A percentile compares a stretch with the other conserved stretches of the same genome.
These are phyloP conservation scores for Chiridota heheva DNA, from an alignment of 35 echinoderm and acorn worm species.

Conservation along the genomic window DNA sequence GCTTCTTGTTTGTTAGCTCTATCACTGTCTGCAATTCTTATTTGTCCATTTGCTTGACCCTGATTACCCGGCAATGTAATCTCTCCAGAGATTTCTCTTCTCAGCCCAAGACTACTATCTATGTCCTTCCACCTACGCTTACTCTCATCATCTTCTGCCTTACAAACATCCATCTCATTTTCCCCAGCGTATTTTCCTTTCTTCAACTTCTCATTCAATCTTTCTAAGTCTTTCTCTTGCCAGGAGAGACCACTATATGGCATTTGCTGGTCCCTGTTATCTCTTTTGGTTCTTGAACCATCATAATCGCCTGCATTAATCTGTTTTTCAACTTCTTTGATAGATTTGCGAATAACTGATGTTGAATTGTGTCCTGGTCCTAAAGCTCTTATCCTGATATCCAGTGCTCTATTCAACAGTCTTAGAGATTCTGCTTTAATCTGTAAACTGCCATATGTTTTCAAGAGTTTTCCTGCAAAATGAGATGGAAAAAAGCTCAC, in stretches of 20 bases:
- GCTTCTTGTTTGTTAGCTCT: not conserved
- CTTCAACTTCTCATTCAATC: constrained; percentile 10
- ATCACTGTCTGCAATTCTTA: not conserved
- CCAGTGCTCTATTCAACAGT: constrained; percentile 64
- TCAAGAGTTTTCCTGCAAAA: constrained; percentile 75
- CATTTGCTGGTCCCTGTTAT: constrained; percentile 22
- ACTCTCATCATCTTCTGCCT: too few relatives aligned
- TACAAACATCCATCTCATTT: not conserved
- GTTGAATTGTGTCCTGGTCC: constrained; percentile 77
- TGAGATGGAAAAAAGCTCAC: not conserved
- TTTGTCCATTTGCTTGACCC: too few relatives aligned
- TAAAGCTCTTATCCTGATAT: constrained; percentile 70
- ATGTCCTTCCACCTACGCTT: not conserved
- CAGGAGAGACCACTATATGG: constrained; percentile 69
- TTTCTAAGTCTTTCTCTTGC: constrained; percentile 62
- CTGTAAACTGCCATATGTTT: constrained; percentile 54
- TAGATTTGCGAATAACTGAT: constrained; percentile 33
- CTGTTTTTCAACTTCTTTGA: constrained; percentile 64
- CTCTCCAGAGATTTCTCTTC: not conserved
- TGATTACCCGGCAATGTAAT: not conserved
- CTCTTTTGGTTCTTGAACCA: constrained; percentile 53
- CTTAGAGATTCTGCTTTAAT: constrained; percentile 73
- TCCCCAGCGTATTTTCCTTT: too few relatives aligned
- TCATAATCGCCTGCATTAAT: constrained; percentile 62
- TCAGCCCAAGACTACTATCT: not conserved